Evolutionary conservation across 2,113 vertebrate species (phyloP), one percentile per base, ranked within the genome.

Genomic region (Vulpes ferrilata): DNA sequence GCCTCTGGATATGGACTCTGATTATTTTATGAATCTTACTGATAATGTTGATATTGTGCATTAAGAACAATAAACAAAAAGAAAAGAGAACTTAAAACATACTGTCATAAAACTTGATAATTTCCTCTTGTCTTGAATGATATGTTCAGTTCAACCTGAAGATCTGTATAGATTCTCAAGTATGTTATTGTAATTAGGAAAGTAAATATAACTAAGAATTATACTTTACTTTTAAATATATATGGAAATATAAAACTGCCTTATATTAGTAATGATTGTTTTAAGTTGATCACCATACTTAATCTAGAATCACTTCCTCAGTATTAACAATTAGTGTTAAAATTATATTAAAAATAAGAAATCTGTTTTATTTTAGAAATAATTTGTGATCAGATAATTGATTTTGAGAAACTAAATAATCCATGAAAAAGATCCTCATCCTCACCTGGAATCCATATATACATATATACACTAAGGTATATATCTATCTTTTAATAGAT

Each of bases 11-110:
- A 12, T 53, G 12, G 15, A 38, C 38, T 87, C 19, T 90, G 60
- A 51, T 82, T 86, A 95, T 88, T 60, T 62, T 79, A 92, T 83
- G 65, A 90, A 62, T 60, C 20, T n/a, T 38, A n/a, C 59, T 79
- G 8, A 59, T 32, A 6, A 32, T 55, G 22, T 64, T 88, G 17
- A 32, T 73, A 57, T 71, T 79, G 11, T 79, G 0, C 16, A 48
- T 83, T 71, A 78, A 73, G 25, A 95, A 71, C 43, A 38, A 65
- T 74, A 88, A 88, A 32, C 6, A 55, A 7, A 22, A 32, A 5
- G 5, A 82, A 60, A 30, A 30, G 23, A 38, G 0, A 22, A 13
- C 2, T 85, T 59, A 62, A 80, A 73, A 38, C 4, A 74, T 22
- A 32, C 0, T 48, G 1, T 92, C 25, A 30, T 22, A 53, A n/a